phyloP scores from a whole-genome alignment of 2,113 vertebrate genomes.

The Pseudorectes ferrugineus region DNA sequence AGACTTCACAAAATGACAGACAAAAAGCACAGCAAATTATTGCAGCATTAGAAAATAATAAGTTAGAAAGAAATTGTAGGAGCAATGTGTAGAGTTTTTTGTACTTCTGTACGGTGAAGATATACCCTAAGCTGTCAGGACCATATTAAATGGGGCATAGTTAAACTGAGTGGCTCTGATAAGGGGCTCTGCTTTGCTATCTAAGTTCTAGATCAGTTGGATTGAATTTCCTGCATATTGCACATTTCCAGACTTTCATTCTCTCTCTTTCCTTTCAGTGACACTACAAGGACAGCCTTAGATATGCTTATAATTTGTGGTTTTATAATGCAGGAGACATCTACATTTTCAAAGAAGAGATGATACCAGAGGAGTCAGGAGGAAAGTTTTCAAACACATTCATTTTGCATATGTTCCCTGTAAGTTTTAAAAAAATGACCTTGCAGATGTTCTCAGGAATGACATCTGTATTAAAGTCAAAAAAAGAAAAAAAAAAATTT shows the following conservation, averaged over 20 bases:
- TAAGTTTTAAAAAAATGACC: constrained; percentile 19
- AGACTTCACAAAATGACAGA: constrained; percentile 26
- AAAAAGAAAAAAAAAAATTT: neutral
- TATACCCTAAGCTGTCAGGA: constrained; percentile 75
- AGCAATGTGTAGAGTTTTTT: constrained; percentile 56
- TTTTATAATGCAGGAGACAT: constrained; percentile 73
- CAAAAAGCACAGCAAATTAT: constrained; percentile 52
- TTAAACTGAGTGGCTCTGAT: constrained; percentile 86
- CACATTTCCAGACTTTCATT: constrained; percentile 73
- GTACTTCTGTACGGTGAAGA: constrained; percentile 74
- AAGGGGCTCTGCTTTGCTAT: constrained; percentile 83
- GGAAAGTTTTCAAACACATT: constrained; percentile 32
- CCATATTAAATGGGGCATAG: constrained; percentile 83
- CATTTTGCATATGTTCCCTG: constrained; percentile 16
- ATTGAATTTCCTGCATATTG: constrained; percentile 91
- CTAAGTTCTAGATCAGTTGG: constrained; percentile 83
- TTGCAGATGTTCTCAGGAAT: constrained; percentile 33
- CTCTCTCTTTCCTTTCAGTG: constrained; percentile 67
- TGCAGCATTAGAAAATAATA: constrained; percentile 62
- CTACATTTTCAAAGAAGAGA: constrained; percentile 68
- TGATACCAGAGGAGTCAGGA: constrained; percentile 43
- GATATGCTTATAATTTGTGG: constrained; percentile 75
- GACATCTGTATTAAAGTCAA: neutral
- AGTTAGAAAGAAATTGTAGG: constrained; percentile 50
- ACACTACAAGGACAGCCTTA: constrained; percentile 79